Evolutionary conservation across 2,113 vertebrate species (phyloP).

Genomic region (Dipodomys stephensi): DNA sequence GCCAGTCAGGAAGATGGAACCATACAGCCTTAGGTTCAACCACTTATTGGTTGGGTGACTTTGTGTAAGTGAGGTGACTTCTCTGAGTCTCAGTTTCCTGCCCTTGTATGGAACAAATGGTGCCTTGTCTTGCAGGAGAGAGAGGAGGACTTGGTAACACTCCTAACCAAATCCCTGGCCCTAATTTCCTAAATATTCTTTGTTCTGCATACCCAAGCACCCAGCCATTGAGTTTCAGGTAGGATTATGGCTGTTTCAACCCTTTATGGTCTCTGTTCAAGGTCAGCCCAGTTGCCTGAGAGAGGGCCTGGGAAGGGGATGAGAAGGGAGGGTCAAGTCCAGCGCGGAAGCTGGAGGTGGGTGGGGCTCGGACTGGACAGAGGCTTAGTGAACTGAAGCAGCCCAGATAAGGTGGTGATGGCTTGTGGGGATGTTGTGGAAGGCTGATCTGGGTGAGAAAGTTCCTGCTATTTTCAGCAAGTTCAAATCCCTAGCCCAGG

Average conservation of each 20-base stretch:
- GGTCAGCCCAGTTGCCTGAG: background rate
- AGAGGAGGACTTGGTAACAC: background rate
- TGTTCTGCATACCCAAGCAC: background rate
- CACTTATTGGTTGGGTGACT: background rate
- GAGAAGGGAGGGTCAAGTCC: too few species aligned
- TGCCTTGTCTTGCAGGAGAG: background rate
- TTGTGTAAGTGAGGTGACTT: background rate
- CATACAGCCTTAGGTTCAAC: background rate
- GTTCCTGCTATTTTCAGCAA: conserved; percentile 52
- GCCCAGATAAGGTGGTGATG: background rate
- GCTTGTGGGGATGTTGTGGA: background rate
- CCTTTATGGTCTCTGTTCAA: background rate
- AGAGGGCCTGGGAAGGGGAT: background rate
- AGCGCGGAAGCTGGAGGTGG: background rate
- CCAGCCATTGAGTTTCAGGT: background rate
- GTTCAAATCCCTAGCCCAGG: background rate
- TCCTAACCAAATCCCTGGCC: too few species aligned
- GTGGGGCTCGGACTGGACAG: background rate
- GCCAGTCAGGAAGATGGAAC: background rate
- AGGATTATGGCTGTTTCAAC: background rate
- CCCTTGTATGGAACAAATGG: background rate
- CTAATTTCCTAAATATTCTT: background rate
- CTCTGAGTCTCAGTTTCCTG: background rate
- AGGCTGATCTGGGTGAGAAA: background rate
- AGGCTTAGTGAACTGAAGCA: background rate